Evolutionary conservation across 2,888 invertebrate species (phyloP), one percentile per base, ranked within the genome.

Genomic region (Anthoptus insignis): DNA sequence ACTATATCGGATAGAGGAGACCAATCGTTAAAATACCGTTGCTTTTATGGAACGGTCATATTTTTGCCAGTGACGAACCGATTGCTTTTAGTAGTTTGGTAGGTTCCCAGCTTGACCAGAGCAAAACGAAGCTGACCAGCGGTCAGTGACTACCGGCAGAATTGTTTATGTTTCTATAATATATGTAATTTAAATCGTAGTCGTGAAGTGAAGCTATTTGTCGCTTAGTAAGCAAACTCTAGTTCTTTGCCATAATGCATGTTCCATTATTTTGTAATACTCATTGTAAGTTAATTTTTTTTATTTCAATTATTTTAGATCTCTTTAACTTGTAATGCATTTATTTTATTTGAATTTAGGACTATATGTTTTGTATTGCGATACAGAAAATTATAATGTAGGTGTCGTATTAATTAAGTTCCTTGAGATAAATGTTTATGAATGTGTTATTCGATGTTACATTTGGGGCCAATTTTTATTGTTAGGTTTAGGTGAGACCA

Each of bases 201-300:
- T 82, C 86, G 69, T 77, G 80, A 88, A 89, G 88, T 83, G 89
- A 92, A 87, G 92, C 92, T 91, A 90, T 90, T 88, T 86, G 72
- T 86, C 87, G 91, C 91, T 90, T 89, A 88, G 88, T 89, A 86
- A 90, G 90, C 91, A 87, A 88, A 82, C 88, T n/a, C n/a, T 90
- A 91, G 89, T 90, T 89, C 86, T 93, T 90, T 93, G 93, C 93
- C 93, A 93, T 93, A 93, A 91, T 89, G 93, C 93, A 93, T 91
- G 93, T 93, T 93, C 93, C 93, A 92, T 91, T 90, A 84, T 89
- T 84, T 87, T 87, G 88, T 92, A 93, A 93, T 93, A 93, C 93
- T 93, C 93, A 93, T n/a, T 71, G 75, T 84, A 89, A 91, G 88
- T 88, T 90, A 88, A 88, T 86, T 86, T 85, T 76, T 72, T 85